Percentiles rank a stretch among this genome's conserved stretches.
Evolutionary conservation across 2,888 invertebrate species (phyloP).

Genomic region (Halictus quadricinctus): DNA sequence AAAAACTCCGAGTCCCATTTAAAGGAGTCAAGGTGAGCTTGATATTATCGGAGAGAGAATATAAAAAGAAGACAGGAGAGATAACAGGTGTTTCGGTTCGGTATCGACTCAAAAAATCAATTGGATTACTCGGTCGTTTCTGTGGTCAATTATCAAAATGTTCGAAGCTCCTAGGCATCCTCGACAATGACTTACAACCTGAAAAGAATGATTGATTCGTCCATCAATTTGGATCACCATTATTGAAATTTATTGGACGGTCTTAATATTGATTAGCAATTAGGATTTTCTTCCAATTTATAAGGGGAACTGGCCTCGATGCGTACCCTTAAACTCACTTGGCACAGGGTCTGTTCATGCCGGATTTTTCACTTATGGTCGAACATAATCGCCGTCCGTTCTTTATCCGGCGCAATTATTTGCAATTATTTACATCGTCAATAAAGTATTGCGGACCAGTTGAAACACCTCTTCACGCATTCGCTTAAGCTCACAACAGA

Average conservation of each 20-base stretch:
- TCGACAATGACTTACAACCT: background rate
- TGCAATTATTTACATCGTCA: background rate
- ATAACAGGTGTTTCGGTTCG: constrained; percentile 3
- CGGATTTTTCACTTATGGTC: too few relatives aligned
- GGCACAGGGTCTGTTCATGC: too few relatives aligned
- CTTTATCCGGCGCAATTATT: background rate
- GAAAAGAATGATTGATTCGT: background rate
- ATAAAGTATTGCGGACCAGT: background rate
- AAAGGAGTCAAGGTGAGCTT: constrained; percentile 47
- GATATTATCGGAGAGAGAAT: constrained; percentile 33
- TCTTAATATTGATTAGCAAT: background rate
- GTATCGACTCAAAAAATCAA: background rate
- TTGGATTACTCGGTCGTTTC: background rate
- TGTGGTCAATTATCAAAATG: background rate
- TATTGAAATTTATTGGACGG: background rate
- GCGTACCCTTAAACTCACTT: background rate
- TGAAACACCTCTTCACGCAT: background rate
- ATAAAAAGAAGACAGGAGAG: background rate
- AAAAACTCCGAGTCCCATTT: constrained; percentile 30
- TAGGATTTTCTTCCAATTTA: background rate
- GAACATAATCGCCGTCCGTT: background rate
- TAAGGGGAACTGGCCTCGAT: background rate
- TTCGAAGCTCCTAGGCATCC: background rate
- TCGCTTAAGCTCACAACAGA: background rate
- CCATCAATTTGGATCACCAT: background rate